Evolutionary conservation across 1,140 invertebrate species (phyloP), one percentile per base, ranked within the genome.

Genomic region (Zophobas morio): DNA sequence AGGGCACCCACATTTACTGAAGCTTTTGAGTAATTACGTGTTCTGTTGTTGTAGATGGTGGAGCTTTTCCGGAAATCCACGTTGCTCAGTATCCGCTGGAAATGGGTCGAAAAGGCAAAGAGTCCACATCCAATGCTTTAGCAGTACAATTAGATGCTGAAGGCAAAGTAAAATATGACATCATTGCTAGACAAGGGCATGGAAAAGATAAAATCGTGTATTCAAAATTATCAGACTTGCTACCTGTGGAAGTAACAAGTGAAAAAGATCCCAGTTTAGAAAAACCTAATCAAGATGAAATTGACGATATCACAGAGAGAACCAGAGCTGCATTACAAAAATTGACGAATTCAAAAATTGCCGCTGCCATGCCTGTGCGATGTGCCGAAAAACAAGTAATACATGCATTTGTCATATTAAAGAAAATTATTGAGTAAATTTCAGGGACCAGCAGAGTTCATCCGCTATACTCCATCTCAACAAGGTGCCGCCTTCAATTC

Each of bases 121-220:
- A 94, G 82, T 91, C 90, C 82, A 92, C 91, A 4, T 95, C 95
- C 6, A 98, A 98, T 89, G 96, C 98, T 0, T 84, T 99, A 4
- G 96, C 98, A 3, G 92, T 99, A 1, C 96, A 99, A 84, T 87
- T 99, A 20, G 98, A 99, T 89, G 93, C 96, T 33, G 90, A 95
- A 75, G 96, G 96, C 4, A 98, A 98, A 89, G 94, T 99, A 0
- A 99, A 99, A 88, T 99, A 99, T 87, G 98, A 99, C 86, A 92
- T 96, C 1, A 93, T 99, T 60, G 97, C 97, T 1, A 90, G 96
- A 60, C 96, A 99, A 86, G 98, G 98, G 0, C 97, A 99, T 87
- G 90, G 92, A 8, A 98, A 98, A 87, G 97, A 99, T 85, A 99
- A 99, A 93, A 95, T 99, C 77, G 94, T 99, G 0, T 99, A 99